These are phyloP conservation scores for Podarcis raffonei DNA, from an alignment of 2,113 vertebrate genomes.

Conservation along the genomic window DNA sequence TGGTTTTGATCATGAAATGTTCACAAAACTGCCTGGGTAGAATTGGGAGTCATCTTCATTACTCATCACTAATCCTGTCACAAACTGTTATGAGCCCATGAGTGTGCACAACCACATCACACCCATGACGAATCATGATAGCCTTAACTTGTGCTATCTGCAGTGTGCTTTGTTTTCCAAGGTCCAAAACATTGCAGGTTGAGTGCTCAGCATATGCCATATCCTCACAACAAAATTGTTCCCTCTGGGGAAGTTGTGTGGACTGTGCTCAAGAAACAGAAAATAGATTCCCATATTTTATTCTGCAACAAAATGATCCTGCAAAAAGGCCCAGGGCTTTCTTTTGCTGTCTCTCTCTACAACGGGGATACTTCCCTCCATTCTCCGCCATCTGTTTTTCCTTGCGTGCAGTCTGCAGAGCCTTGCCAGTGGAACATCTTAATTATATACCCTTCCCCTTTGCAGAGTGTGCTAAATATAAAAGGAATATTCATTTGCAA, in stretches of 20 bases:
- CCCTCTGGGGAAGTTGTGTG: neutral
- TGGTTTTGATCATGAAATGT: neutral
- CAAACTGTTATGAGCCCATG: neutral
- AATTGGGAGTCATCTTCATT: neutral
- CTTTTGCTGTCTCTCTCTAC: neutral
- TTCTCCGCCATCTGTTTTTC: conserved; percentile 33
- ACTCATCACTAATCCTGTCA: neutral
- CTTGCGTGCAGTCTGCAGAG: neutral
- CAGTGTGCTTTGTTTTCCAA: neutral
- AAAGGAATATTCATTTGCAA: conserved; percentile 27
- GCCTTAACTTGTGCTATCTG: neutral
- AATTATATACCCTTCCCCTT: conserved; percentile 47
- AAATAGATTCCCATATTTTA: conserved; percentile 13
- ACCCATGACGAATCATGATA: neutral
- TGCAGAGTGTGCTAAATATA: conserved; percentile 54
- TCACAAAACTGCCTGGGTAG: neutral
- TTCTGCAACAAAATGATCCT: conserved; percentile 9
- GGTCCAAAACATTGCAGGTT: neutral
- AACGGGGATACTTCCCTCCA: neutral
- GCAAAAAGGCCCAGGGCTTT: neutral
- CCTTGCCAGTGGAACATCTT: conserved; percentile 36
- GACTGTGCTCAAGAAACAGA: neutral
- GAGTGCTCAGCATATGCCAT: neutral
- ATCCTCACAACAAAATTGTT: neutral
- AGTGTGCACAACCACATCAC: neutral